Evolutionary conservation across 2,888 invertebrate genomes (phyloP), one percentile per base, ranked within the genome.

Genomic region (Merodon equestris): DNA sequence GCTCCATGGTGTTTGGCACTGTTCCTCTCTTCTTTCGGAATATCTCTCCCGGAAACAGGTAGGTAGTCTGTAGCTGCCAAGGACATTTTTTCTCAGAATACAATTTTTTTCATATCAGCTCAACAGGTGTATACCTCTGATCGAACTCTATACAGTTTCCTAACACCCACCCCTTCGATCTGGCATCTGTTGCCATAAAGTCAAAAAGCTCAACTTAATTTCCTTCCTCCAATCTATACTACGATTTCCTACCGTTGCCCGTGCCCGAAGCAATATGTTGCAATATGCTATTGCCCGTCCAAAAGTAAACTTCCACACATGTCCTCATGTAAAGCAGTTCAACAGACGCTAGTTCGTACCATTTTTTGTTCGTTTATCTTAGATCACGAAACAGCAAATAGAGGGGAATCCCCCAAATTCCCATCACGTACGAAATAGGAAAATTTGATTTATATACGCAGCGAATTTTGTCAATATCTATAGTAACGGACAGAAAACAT

Each of bases 401-500:
- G 12, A 12, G 19, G 9, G 40, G 47, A 15, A 60, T 40, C 10
- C 13, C 18, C 18, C 15, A 51, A 56, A 77, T 72, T 77, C 76
- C 27, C 36, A 61, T 72, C 76, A 72, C 76, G 76, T 72, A 34
- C 56, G 66, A 67, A 56, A 54, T 66, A 72, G 13, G 64, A 45
- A 72, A 57, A 64, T 72, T 64, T 72, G 72, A 72, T 72, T 72
- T 72, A 72, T 72, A 51, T 57, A 36, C 47, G 51, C 48, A 61
- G 48, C 48, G 56, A 71, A 71, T 71, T 60, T 71, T 71, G 70
- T 71, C 70, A 71, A 71, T 71, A 71, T 71, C 61, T 61, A 40
- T 36, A 54, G 14, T 19, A 56, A 54, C 54, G 48, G 53, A 63
- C 57, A 7, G 27, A 27, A 2, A 27, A 7, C 27, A 70, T 75